These are phyloP conservation scores for Valencia hispanica DNA, from an alignment of 2,797 vertebrate genomes.

Conservation along the genomic window DNA sequence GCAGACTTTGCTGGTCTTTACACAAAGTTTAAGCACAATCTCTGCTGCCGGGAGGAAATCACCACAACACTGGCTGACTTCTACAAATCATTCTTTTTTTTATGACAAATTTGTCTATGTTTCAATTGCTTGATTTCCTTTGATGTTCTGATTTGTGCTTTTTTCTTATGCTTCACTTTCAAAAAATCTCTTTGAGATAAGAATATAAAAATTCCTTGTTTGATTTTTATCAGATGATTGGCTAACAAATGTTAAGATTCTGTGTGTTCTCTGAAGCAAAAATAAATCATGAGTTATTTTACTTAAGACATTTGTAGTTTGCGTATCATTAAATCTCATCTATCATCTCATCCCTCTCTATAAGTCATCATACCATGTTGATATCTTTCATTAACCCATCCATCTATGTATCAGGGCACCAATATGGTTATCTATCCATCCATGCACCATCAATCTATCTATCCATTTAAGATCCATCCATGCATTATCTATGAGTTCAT, in stretches of 20 bases:
- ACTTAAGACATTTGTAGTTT: conserved; percentile 5
- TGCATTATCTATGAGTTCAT: too few relatives aligned
- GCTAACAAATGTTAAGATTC: conserved; percentile 6
- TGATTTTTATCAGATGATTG: conserved; percentile 19
- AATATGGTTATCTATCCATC: neutral
- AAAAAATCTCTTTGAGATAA: conserved; percentile 12
- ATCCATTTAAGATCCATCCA: neutral
- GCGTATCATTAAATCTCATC: conserved; percentile 1
- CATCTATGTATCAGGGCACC: neutral
- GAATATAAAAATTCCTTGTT: conserved; percentile 5
- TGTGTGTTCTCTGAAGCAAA: conserved; percentile 27
- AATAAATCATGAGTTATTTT: conserved; percentile 30
- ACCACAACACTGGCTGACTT: conserved; percentile 31
- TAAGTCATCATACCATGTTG: neutral
- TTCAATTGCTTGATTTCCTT: conserved; percentile 13
- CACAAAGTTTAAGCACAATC: conserved; percentile 49
- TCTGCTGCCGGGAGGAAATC: conserved; percentile 28
- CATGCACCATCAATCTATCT: neutral
- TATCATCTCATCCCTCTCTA: neutral
- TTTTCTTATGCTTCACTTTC: conserved; percentile 22
- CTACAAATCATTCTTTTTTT: conserved; percentile 15
- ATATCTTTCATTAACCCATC: neutral
- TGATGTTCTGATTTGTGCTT: conserved; percentile 16
- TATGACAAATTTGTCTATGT: conserved; percentile 30
- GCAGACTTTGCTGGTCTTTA: conserved; percentile 39